A percentile compares a stretch with the other conserved stretches of the same genome.
phyloP scores from a whole-genome alignment of 2,113 vertebrate species.

The Dunckerocampus dactyliophorus region DNA sequence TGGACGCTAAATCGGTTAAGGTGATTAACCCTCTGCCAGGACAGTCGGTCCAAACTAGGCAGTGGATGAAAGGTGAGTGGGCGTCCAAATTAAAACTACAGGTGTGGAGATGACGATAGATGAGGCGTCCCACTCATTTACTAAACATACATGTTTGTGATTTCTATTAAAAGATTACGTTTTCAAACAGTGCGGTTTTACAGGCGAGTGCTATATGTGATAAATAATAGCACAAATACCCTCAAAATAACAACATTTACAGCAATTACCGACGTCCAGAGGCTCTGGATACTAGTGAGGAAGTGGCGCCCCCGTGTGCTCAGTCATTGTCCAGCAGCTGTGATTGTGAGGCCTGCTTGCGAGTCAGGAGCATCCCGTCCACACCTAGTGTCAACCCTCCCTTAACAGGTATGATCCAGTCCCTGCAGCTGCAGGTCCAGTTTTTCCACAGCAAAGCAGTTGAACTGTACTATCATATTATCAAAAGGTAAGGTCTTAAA shows the following conservation, averaged over 20 bases:
- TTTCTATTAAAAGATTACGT: too few relatives aligned
- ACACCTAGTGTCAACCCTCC: constrained; percentile 1
- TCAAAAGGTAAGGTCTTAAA: constrained; percentile 37
- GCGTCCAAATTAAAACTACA: too few relatives aligned
- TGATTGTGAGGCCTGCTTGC: background rate
- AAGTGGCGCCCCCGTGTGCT: constrained; percentile 1
- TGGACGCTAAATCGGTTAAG: background rate
- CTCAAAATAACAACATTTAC: too few relatives aligned
- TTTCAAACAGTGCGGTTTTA: too few relatives aligned
- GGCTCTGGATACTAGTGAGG: constrained; percentile 20
- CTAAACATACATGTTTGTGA: too few relatives aligned
- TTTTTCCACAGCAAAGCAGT: constrained; percentile 73
- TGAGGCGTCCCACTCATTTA: too few relatives aligned
- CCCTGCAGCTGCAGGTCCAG: constrained; percentile 67
- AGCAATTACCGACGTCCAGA: constrained; percentile 6
- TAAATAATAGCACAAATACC: too few relatives aligned
- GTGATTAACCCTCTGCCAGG: background rate
- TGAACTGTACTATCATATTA: constrained; percentile 63
- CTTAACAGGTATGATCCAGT: constrained; percentile 28
- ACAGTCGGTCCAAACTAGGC: background rate
- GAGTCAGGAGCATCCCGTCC: constrained; percentile 1
- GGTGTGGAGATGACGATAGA: too few relatives aligned
- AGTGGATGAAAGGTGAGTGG: background rate
- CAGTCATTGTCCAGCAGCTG: background rate
- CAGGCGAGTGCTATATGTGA: too few relatives aligned